phyloP scores from a whole-genome alignment of 1,140 invertebrate genomes.

The Listronotus oregonensis region DNA sequence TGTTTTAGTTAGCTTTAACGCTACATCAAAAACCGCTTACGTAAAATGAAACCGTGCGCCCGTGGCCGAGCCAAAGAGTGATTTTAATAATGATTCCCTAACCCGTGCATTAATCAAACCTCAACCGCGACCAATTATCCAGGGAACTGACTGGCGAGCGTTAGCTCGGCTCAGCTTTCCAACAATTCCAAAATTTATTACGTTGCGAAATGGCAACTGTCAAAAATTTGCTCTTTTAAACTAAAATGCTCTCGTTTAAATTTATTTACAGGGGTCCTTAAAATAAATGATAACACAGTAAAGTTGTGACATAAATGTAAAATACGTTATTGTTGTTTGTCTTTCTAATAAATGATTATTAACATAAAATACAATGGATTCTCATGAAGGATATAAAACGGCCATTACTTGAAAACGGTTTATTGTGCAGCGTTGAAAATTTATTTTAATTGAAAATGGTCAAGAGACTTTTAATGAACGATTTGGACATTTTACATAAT shows the following conservation, averaged over 20 bases:
- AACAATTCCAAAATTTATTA: conserved; percentile 36
- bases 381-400: too few relatives aligned
- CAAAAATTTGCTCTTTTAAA: conserved; percentile 23
- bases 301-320: too few relatives aligned
- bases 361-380: too few relatives aligned
- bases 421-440: too few relatives aligned
- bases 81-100: conserved; percentile 33
- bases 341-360: too few relatives aligned
- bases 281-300: too few relatives aligned
- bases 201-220: conserved; percentile 17
- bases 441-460: too few relatives aligned
- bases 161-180: conserved; percentile 32
- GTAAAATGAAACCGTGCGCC: conserved; percentile 14
- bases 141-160: conserved; percentile 36
- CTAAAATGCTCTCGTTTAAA: background rate
- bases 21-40: conserved; percentile 13
- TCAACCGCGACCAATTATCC: conserved; percentile 39
- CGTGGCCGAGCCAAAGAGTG: conserved; percentile 18
- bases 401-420: too few relatives aligned
- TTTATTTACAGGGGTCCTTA: background rate
- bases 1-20: too few relatives aligned
- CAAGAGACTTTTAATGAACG: too few relatives aligned
- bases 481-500: too few relatives aligned
- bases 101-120: conserved; percentile 37
- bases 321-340: background rate